Percentiles rank a stretch among this genome's conserved stretches.
These are phyloP conservation scores for Coelopa pilipes DNA, from an alignment of 2,888 invertebrate genomes.

Conservation along the genomic window DNA sequence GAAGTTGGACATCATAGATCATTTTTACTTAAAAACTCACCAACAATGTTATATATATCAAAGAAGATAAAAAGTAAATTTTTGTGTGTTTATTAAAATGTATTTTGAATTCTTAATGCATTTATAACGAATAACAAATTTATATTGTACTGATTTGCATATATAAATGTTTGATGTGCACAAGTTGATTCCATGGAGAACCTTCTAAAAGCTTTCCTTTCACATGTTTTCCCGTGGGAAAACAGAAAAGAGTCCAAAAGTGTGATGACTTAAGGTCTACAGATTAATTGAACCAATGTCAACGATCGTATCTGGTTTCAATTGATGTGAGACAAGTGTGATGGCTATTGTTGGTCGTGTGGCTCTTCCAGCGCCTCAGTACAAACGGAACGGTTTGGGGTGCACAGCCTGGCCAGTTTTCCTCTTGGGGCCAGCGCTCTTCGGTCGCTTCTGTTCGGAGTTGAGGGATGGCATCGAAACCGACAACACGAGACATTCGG, in stretches of 20 bases:
- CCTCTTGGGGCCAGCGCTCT: slow-evolving; percentile 64
- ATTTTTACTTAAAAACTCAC: neutral
- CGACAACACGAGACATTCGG: slow-evolving; percentile 67
- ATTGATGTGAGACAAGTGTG: neutral
- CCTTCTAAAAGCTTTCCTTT: neutral
- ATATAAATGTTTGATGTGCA: slow-evolving; percentile 23
- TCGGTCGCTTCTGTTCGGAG: slow-evolving; percentile 60
- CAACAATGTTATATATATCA: neutral
- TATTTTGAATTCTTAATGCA: slow-evolving; percentile 9
- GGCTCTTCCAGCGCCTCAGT: slow-evolving; percentile 48
- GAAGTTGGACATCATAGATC: too few relatives aligned
- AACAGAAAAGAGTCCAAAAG: neutral
- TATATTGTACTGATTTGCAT: slow-evolving; percentile 29
- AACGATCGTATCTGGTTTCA: neutral
- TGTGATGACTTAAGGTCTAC: slow-evolving; percentile 7
- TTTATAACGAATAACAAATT: slow-evolving; percentile 27
- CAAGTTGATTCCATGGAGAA: slow-evolving; percentile 3
- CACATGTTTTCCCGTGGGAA: slow-evolving; percentile 4
- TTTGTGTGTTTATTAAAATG: neutral
- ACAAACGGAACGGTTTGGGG: slow-evolving; percentile 65
- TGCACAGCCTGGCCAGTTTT: slow-evolving; percentile 62
- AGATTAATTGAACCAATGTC: neutral
- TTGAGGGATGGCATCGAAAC: slow-evolving; percentile 67
- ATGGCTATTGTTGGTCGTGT: neutral
- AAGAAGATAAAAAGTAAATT: neutral